Evolutionary conservation across 2,888 invertebrate genomes (phyloP).

Genomic region (Ophion ventricosus): DNA sequence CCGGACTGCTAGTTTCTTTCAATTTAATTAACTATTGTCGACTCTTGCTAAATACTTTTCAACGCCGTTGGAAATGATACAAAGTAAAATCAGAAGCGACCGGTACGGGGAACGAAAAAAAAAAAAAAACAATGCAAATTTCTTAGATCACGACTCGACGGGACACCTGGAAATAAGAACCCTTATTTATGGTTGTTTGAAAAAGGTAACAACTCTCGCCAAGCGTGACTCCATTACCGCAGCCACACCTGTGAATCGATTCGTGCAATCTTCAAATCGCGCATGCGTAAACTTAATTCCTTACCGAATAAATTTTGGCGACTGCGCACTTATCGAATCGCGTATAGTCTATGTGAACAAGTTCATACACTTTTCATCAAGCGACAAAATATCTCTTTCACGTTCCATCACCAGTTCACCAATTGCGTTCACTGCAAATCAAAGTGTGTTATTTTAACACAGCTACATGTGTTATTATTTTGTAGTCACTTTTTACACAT

Average conservation of each 20-base stretch:
- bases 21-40: too few species aligned
- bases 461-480: too few species aligned
- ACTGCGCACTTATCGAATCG: background rate
- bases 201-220: constrained; percentile 31
- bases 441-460: too few species aligned
- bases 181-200: constrained; percentile 32
- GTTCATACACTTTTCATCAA: background rate
- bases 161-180: constrained; percentile 47
- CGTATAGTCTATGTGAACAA: background rate
- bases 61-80: background rate
- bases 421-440: too few species aligned
- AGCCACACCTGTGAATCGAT: constrained; percentile 43
- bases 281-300: constrained; percentile 33
- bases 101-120: background rate
- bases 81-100: background rate
- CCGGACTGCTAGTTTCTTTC: too few species aligned
- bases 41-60: background rate
- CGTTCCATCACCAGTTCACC: background rate
- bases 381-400: background rate
- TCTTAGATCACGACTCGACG: constrained; percentile 8
- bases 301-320: background rate
- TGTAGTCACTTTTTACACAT: too few species aligned
- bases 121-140: constrained; percentile 44
- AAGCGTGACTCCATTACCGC: constrained; percentile 49
- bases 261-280: background rate